phyloP scores from a whole-genome alignment of 2,888 invertebrate genomes.

The Amiota minor region DNA sequence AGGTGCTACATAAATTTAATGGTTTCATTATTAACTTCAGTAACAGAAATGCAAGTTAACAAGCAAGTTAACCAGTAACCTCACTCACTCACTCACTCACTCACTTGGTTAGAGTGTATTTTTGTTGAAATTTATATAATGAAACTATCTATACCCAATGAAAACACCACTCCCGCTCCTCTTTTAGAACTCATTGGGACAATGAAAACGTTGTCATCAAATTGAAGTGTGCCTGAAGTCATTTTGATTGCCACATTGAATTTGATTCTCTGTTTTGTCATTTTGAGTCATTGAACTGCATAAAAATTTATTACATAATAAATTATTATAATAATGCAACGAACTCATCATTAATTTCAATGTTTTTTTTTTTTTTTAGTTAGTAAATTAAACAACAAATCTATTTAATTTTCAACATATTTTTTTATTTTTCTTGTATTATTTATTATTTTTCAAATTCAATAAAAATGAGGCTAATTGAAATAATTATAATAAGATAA shows the following conservation, averaged over 20 bases:
- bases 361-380: not conserved
- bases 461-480: conserved; percentile 39
- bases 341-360: too few relatives aligned
- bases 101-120: too few relatives aligned
- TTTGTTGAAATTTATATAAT: too few relatives aligned
- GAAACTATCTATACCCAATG: too few relatives aligned
- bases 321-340: too few relatives aligned
- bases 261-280: not conserved
- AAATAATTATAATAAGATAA: conserved; percentile 12
- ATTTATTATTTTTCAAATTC: not conserved
- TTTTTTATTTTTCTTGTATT: conserved; percentile 8
- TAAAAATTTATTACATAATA: conserved; percentile 2
- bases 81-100: too few relatives aligned
- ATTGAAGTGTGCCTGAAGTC: conserved; percentile 23
- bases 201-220: not conserved
- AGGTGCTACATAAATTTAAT: conserved; percentile 40
- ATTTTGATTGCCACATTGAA: conserved; percentile 2
- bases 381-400: conserved; percentile 46
- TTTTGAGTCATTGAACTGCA: conserved; percentile 28
- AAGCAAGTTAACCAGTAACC: too few relatives aligned
- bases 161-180: not conserved
- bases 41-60: too few relatives aligned
- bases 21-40: conserved; percentile 30
- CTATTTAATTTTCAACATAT: conserved; percentile 4
- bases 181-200: not conserved